Conservation (phyloP, 2,888 invertebrate species). For the Byasa hedistus region DNA sequence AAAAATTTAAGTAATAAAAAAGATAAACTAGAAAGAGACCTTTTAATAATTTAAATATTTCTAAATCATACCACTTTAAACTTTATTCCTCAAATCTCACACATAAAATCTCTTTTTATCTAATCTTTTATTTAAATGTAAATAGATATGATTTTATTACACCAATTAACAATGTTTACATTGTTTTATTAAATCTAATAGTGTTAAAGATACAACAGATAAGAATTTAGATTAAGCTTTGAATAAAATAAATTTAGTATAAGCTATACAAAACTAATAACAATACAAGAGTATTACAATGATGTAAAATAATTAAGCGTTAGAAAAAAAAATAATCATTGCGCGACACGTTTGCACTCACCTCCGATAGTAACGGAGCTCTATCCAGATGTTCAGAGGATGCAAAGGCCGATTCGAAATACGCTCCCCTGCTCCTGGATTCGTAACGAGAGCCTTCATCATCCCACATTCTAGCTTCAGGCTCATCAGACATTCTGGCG, state of each 20-base stretch:
- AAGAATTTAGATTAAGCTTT: too few relatives aligned
- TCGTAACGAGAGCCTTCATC: slow-evolving; percentile 68
- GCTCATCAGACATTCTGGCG: slow-evolving; percentile 78
- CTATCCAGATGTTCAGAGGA: slow-evolving; percentile 71
- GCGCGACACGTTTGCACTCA: slow-evolving; percentile 38
- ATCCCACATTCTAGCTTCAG: slow-evolving; percentile 76
- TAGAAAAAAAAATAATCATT: background rate
- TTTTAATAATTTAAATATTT: background rate
- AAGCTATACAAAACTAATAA: background rate
- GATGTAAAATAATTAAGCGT: slow-evolving; percentile 6
- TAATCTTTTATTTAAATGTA: background rate
- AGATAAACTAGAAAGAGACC: background rate
- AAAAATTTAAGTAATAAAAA: too few relatives aligned
- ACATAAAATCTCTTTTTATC: slow-evolving; percentile 1
- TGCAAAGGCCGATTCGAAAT: slow-evolving; percentile 69
- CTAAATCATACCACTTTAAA: too few relatives aligned
- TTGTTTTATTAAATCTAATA: background rate
- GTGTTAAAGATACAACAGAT: too few relatives aligned
- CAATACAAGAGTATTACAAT: background rate
- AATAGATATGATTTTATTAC: background rate
- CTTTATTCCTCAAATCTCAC: too few relatives aligned
- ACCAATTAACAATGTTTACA: slow-evolving; percentile 1
- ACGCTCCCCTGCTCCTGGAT: slow-evolving; percentile 58
- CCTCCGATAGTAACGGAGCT: slow-evolving; percentile 72
- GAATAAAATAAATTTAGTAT: slow-evolving; percentile 3